Evolutionary conservation across 1,140 invertebrate species (phyloP), one percentile per base, ranked within the genome.

Genomic region (Macrotrachela quadricornifera): DNA sequence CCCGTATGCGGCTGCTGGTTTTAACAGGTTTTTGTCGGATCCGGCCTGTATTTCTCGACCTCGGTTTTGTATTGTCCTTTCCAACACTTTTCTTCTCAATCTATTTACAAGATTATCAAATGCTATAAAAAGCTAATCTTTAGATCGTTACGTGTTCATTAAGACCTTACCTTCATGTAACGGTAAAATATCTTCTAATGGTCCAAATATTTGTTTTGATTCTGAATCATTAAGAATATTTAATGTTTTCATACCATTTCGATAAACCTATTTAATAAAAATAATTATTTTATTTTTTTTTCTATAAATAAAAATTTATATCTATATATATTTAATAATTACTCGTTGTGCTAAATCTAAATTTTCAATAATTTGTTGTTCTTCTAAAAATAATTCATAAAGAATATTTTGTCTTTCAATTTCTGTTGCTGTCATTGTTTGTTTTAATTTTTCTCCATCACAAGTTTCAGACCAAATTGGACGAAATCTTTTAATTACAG

Each of bases 371-470:
- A 76, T 57, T 43, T 74, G 69, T 59, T 69, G 64, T 64, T 76
- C 74, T 38, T 74, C 73, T 56, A 72, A 71, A 59, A 69, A 75
- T 36, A 76, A 57, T 55, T 76, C 75, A 61, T 73, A 75, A 53
- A 76, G 8, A 30, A 30, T 8, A 30, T 30, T 30, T 30, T 30
- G 21, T 30, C 21, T 2, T 30, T 30, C 21, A 30, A 30, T 30
- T 30, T 30, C 21, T 30, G 21, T 30, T 30, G 21, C 21, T 30
- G 21, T 30, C 21, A 30, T 30, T 30, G 21, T 30, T 30, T 30
- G 21, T 30, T 30, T 30, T 30, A 30, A 30, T 30, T 30, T 30
- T 30, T 30, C 21, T 30, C 21, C 21, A 30, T 30, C 21, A 30
- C 21, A 30, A 30, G 21, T 30, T 30, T 30, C 21, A 4, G 21